Base-by-base conservation (phyloP, 2,113 vertebrate genomes). In the Prionailurus viverrinus region DNA sequence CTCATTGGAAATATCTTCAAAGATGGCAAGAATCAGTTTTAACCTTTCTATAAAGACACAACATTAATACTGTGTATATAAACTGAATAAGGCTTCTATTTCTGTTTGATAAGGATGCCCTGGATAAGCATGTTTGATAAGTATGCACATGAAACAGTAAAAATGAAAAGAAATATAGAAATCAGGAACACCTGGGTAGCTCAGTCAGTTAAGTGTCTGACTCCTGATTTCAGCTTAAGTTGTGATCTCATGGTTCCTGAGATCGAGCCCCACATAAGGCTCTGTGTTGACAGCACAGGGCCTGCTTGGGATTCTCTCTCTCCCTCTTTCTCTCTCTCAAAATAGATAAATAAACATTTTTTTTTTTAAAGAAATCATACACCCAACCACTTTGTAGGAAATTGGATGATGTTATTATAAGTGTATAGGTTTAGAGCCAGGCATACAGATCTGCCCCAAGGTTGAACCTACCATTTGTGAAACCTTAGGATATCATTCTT, bases 31-130 rank as follows among this genome's bases (percentile, higher is more conserved):
- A 39, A 1, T 9, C 51, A 90, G 39, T 18, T 63, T 80, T 4
- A 92, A 45, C 48, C n/a, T 63, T 55, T 5, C 7, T 68, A 8
- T 78, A 89, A 71, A 76, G 29, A 31, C 3, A 41, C 55, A 76
- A 13, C 48, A 27, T 63, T 76, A 81, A 73, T 85, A 61, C 29
- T 29, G 11, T 69, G 29, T 36, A 19, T 68, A 14, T 41, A 14
- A 74, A 76, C 90, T 39, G 45, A 84, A 33, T 91, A 61, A 27
- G 10, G 12, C 25, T 97, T 95, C 66, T n/a, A 21, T 87, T 74
- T 68, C 48, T 36, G 3, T 36, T 3, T 21, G 5, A 21, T 36
- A 69, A 61, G 55, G 51, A 53, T 68, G 19, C 13, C 55, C 63
- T 84, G 29, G 29, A 66, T 39, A 53, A 45, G 45, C 45, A 45